These are phyloP conservation scores for Girardinichthys multiradiatus DNA, from an alignment of 2,113 vertebrate species.

Conservation along the genomic window DNA sequence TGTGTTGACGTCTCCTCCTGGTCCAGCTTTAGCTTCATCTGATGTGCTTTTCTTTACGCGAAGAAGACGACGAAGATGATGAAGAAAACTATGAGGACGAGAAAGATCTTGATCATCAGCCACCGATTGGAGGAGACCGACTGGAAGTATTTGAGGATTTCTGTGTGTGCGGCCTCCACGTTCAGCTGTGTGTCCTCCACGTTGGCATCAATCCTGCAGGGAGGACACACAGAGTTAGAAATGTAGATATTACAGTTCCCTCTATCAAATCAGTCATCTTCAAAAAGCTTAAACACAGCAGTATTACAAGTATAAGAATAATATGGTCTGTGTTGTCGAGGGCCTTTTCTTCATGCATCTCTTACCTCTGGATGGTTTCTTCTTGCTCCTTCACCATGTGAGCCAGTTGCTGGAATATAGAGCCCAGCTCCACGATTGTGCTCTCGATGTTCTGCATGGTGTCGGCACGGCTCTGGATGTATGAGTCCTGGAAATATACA, in stretches of 20 bases:
- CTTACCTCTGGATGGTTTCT: constrained; percentile 91
- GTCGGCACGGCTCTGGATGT: constrained; percentile 92
- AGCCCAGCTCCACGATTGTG: constrained; percentile 92
- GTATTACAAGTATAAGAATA: too few species aligned
- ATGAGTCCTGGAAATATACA: constrained; percentile 83
- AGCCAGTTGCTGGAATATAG: constrained; percentile 92
- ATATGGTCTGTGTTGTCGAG: too few species aligned
- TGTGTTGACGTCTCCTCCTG: background rate
- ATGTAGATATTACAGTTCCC: background rate
- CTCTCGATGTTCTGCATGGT: constrained; percentile 96
- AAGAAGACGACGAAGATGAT: constrained; percentile 95
- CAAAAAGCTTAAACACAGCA: background rate
- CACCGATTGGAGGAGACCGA: constrained; percentile 94
- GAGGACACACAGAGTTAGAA: background rate
- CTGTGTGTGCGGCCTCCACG: constrained; percentile 89
- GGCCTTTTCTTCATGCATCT: background rate
- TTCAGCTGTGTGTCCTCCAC: constrained; percentile 92
- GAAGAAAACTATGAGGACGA: constrained; percentile 92
- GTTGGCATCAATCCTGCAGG: constrained; percentile 88
- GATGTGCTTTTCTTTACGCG: constrained; percentile 76
- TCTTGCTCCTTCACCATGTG: constrained; percentile 96
- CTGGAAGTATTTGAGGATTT: constrained; percentile 96
- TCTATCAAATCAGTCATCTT: background rate
- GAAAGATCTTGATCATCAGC: constrained; percentile 97
- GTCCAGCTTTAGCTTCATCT: constrained; percentile 50